Evolutionary conservation across 2,888 invertebrate species (phyloP).

Genomic region (Craniophora ligustri): DNA sequence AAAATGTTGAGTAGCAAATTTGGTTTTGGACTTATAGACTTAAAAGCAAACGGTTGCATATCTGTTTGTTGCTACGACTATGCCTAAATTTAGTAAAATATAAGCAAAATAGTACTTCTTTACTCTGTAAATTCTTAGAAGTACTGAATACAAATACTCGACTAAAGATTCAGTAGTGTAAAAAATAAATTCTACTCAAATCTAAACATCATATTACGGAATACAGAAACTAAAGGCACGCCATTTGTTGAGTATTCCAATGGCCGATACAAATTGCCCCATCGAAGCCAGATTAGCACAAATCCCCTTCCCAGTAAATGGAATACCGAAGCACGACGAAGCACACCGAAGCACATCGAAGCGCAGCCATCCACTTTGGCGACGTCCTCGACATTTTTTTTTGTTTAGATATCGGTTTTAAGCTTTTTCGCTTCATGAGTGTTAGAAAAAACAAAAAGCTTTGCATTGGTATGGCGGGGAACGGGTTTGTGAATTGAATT

Average conservation of each 20-base stretch:
- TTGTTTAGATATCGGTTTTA: slow-evolving; percentile 36
- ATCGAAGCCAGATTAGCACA: slow-evolving; percentile 48
- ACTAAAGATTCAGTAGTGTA: too few species aligned
- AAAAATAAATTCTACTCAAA: too few species aligned
- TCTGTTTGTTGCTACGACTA: too few species aligned
- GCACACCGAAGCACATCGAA: slow-evolving; percentile 21
- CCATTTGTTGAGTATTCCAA: slow-evolving; percentile 41
- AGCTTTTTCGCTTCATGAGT: slow-evolving; percentile 39
- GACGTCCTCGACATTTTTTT: slow-evolving; percentile 14
- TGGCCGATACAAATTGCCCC: slow-evolving; percentile 46
- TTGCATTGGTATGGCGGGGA: not conserved
- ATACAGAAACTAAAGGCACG: slow-evolving; percentile 12
- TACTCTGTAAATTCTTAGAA: too few species aligned
- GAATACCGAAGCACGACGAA: slow-evolving; percentile 40
- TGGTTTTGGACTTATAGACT: too few species aligned
- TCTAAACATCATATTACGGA: not conserved
- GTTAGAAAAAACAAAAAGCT: slow-evolving; percentile 24
- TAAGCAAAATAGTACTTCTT: too few species aligned
- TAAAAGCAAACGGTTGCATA: too few species aligned
- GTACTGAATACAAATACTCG: too few species aligned
- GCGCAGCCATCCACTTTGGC: slow-evolving; percentile 28
- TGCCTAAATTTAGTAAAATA: too few species aligned
- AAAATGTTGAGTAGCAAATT: too few species aligned
- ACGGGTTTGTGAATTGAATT: slow-evolving; percentile 11
- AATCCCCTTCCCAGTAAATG: slow-evolving; percentile 54